Conservation (phyloP, 2,888 invertebrate genomes). For the Netelia fuscicornis region DNA sequence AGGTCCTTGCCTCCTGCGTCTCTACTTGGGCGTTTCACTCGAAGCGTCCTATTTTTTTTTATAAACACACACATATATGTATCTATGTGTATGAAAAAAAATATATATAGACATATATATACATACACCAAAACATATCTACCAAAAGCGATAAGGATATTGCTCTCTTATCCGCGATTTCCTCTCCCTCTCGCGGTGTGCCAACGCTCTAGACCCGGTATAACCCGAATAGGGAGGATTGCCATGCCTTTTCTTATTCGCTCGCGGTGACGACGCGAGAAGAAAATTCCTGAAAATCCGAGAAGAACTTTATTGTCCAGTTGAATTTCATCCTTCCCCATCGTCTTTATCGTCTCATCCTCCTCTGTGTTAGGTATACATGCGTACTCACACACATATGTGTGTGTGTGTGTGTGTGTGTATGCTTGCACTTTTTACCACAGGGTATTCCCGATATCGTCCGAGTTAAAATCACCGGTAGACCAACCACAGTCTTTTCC, state of each 20-base stretch:
- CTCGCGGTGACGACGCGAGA: slow-evolving; percentile 33
- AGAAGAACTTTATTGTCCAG: slow-evolving; percentile 51
- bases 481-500: slow-evolving; percentile 8
- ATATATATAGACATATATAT: slow-evolving; percentile 3
- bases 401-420: too few species aligned
- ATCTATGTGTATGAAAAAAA: neutral
- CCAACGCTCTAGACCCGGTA: slow-evolving; percentile 16
- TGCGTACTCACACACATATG: neutral
- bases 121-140: slow-evolving; percentile 41
- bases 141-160: slow-evolving; percentile 68
- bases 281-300: slow-evolving; percentile 26
- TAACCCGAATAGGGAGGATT: slow-evolving; percentile 49
- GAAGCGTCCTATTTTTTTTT: neutral
- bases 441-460: slow-evolving; percentile 26
- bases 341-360: slow-evolving; percentile 14
- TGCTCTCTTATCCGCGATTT: slow-evolving; percentile 48
- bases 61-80: neutral
- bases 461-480: slow-evolving; percentile 28
- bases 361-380: neutral
- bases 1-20: slow-evolving; percentile 21
- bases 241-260: slow-evolving; percentile 4
- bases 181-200: slow-evolving; percentile 21
- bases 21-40: slow-evolving; percentile 2
- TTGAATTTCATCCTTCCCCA: slow-evolving; percentile 37
- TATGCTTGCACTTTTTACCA: slow-evolving; percentile 40